A percentile compares a stretch with the other conserved stretches of the same genome.
phyloP scores from a whole-genome alignment of 2,797 vertebrate genomes.

The Smutsia gigantea region DNA sequence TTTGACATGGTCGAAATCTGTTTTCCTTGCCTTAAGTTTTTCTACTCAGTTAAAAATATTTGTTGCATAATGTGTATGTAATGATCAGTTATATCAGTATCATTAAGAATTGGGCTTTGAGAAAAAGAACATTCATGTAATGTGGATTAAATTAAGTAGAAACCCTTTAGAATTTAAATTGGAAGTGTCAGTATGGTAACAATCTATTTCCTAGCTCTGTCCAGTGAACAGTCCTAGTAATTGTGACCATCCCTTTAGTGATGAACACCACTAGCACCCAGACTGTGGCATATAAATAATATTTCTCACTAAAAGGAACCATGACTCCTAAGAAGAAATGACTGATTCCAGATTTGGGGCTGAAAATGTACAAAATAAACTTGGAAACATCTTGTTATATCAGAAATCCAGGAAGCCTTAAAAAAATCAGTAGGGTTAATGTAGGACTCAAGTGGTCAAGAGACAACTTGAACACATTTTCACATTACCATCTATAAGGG shows the following conservation, averaged over 20 bases:
- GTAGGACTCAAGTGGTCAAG: neutral
- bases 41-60: constrained; percentile 39
- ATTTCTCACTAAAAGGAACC: neutral
- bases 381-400: neutral
- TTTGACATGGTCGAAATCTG: neutral
- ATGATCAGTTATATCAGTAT: neutral
- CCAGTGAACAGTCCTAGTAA: neutral
- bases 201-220: neutral
- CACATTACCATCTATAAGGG: neutral
- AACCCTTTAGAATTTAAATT: neutral
- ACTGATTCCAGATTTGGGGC: neutral
- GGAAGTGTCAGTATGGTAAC: neutral
- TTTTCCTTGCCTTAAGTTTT: constrained; percentile 48
- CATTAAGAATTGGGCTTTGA: constrained; percentile 19
- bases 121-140: neutral
- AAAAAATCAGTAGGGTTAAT: neutral
- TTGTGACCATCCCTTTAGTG: neutral
- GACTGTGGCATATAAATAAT: neutral
- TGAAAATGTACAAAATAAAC: neutral
- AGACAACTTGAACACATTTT: neutral
- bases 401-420: neutral
- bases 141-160: neutral
- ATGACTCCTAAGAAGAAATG: neutral
- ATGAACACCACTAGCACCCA: neutral
- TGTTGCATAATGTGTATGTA: neutral